Base-by-base conservation (phyloP, 2,888 invertebrate genomes). In the Stenotaenia linearis region DNA sequence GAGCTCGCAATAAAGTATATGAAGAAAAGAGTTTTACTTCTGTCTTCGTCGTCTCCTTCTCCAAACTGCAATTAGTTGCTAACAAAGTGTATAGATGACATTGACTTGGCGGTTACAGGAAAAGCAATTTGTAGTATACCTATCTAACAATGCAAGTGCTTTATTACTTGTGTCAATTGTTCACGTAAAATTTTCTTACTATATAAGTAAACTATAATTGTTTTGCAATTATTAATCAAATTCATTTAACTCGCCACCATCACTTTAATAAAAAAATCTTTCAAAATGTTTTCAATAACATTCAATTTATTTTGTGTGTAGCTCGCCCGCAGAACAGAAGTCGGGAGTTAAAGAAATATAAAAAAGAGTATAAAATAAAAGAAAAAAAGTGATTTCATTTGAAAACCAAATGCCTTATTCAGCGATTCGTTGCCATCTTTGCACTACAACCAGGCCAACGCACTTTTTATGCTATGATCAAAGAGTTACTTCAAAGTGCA, bases 51-150 rank as follows among this genome's bases (percentile, higher is more conserved):
- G 23, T 7, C 18, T 3, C n/a, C 69, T 69, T 69, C 9, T 12
- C 28, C 69, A 69, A 50, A 69, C 69, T 69, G 69, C 69, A 69
- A 69, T 69, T 69, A 69, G 69, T 69, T 28, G 69, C 69, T 69
- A 69, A 69, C 69, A 69, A 69, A 69, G 69, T 69, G 69, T 25
- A 69, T 69, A 69, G 69, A 69, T 69, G 69, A 69, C 69, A 28
- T 69, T 69, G 69, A 25, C 15, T 23, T 69, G 69, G 69, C 69
- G 69, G 69, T 69, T 69, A 69, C 5, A 69, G 25, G 69, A 69
- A 69, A 69, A 69, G 69, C 69, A 23, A 69, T 69, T 69, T 69
- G 12, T n/a, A n/a, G n/a, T n/a, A n/a, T n/a, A n/a, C n/a, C 28
- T 28, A 69, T 3, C 69, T 69, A 6, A 28, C 69, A 50, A 50